These are phyloP conservation scores for Archips xylosteana DNA, from an alignment of 2,888 invertebrate genomes.

Conservation along the genomic window DNA sequence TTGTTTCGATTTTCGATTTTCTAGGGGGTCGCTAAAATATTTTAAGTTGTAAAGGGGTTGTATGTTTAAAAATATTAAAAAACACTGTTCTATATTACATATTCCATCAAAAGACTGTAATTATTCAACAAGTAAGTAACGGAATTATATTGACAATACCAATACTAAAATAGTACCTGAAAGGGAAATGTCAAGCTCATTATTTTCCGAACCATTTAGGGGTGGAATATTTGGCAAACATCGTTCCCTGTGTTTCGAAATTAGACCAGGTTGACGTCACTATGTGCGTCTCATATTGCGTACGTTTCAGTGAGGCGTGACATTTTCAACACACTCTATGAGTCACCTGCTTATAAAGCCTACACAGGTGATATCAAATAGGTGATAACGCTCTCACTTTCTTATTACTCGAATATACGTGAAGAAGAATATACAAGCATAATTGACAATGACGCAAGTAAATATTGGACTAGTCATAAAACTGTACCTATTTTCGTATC, in stretches of 20 bases:
- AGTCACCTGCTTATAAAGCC: constrained; percentile 9
- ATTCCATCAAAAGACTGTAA: not conserved
- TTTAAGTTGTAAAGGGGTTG: too few species aligned
- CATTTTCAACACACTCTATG: constrained; percentile 5
- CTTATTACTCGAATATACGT: not conserved
- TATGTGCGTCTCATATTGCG: constrained; percentile 1
- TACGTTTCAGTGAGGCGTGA: constrained; percentile 4
- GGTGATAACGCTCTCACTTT: not conserved
- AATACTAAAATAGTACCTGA: constrained; percentile 4
- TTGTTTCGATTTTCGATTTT: too few species aligned
- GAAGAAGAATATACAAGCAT: not conserved
- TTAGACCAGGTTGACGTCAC: constrained; percentile 22
- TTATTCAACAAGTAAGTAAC: not conserved
- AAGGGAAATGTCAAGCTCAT: constrained; percentile 6
- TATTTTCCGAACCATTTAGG: not conserved
- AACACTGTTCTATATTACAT: too few species aligned
- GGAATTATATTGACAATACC: not conserved
- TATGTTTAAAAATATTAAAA: too few species aligned
- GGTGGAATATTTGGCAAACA: constrained; percentile 12
- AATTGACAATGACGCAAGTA: not conserved
- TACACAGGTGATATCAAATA: constrained; percentile 15
- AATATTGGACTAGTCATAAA: not conserved
- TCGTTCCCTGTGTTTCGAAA: not conserved
- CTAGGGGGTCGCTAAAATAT: too few species aligned
- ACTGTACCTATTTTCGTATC: not conserved